Conservation (phyloP, 2,113 vertebrate genomes). For the Madoqua kirkii region DNA sequence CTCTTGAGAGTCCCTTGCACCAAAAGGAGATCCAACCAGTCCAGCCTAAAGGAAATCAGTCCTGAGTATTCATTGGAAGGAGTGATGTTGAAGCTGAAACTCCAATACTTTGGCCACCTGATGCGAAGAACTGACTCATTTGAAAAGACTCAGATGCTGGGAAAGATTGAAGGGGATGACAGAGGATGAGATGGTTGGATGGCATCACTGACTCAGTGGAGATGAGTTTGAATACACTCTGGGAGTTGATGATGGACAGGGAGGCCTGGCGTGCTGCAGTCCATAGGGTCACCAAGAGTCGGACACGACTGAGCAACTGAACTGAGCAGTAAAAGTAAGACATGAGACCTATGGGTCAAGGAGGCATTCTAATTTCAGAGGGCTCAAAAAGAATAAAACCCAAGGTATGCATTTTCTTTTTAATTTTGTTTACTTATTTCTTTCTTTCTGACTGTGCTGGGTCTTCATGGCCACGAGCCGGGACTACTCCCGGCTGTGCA, state of each 20-base stretch:
- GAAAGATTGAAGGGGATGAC: neutral
- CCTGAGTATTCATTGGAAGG: neutral
- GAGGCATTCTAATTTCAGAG: neutral
- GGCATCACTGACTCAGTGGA: neutral
- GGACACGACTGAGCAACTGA: neutral
- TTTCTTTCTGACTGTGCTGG: neutral
- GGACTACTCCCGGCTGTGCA: neutral
- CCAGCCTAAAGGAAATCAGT: neutral
- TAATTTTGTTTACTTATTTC: neutral
- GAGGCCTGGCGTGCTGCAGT: neutral
- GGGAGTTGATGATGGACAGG: neutral
- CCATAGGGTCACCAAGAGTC: neutral
- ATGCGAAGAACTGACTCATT: neutral
- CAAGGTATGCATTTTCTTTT: neutral
- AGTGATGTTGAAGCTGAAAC: neutral
- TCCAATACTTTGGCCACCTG: neutral
- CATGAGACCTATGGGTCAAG: neutral
- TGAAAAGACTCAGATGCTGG: neutral
- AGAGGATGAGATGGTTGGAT: neutral
- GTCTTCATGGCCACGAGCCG: rapidly evolving
- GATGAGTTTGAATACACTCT: neutral
- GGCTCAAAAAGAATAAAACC: neutral
- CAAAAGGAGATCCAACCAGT: neutral
- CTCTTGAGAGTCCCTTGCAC: neutral
- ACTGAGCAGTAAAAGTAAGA: neutral